Evolutionary conservation across 2,888 invertebrate species (phyloP).

Genomic region (Nemotelus pantherinus): DNA sequence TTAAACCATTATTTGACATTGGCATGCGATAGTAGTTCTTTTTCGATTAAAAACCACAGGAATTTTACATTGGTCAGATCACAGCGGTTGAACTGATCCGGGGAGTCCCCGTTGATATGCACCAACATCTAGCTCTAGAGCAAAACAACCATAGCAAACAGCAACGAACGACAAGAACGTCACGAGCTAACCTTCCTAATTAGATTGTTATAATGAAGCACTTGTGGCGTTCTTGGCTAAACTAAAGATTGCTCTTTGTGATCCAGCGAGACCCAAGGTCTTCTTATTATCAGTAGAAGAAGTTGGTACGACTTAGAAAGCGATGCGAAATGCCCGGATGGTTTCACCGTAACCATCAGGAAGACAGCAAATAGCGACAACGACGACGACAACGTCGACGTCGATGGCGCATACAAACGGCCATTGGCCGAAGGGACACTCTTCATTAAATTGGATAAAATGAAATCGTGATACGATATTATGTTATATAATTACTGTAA

Average conservation of each 20-base stretch:
- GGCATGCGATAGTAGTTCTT: slow-evolving; percentile 31
- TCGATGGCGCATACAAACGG: slow-evolving; percentile 23
- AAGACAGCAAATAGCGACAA: slow-evolving; percentile 11
- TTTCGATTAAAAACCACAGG: slow-evolving; percentile 2
- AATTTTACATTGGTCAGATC: slow-evolving; percentile 25
- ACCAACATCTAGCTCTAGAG: no score
- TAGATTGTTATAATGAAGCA: slow-evolving; percentile 56
- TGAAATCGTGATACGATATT: slow-evolving; percentile 55
- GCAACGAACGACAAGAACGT: slow-evolving; percentile 48
- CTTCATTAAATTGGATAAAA: slow-evolving; percentile 55
- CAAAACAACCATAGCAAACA: not conserved
- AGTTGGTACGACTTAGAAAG: not conserved
- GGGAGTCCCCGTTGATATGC: slow-evolving; percentile 22
- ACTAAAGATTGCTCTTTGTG: slow-evolving; percentile 12
- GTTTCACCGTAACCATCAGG: slow-evolving; percentile 21
- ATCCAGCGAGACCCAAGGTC: slow-evolving; percentile 34
- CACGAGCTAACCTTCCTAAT: slow-evolving; percentile 54
- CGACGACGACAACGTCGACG: slow-evolving; percentile 21
- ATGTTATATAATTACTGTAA: slow-evolving; percentile 37
- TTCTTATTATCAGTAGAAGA: slow-evolving; percentile 14
- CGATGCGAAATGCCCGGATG: slow-evolving; percentile 20
- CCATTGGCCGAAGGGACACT: slow-evolving; percentile 47
- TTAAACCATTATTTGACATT: slow-evolving; percentile 28
- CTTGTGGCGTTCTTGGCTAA: slow-evolving; percentile 52
- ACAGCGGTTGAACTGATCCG: not conserved